These are phyloP conservation scores for Apodemia zela DNA, from an alignment of 2,888 invertebrate genomes.

Conservation along the genomic window DNA sequence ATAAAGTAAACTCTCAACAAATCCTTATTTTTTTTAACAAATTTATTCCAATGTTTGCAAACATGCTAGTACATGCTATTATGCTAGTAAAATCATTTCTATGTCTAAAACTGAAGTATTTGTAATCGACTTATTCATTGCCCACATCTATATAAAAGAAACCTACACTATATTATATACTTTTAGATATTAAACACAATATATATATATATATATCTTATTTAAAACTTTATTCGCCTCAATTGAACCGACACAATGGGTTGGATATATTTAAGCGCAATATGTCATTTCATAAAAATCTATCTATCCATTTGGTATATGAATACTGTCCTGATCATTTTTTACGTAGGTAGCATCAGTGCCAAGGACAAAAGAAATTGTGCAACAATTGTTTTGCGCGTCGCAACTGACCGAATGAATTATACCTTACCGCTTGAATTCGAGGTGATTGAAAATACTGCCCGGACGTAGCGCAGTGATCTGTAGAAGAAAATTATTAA, in stretches of 20 bases:
- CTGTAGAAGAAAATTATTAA: neutral
- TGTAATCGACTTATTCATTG: too few species aligned
- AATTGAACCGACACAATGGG: slow-evolving; percentile 11
- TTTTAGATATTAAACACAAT: neutral
- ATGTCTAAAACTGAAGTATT: too few species aligned
- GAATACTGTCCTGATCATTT: slow-evolving; percentile 67
- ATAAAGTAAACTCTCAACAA: too few species aligned
- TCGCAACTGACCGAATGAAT: slow-evolving; percentile 1
- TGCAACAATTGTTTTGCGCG: slow-evolving; percentile 20
- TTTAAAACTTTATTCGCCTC: slow-evolving; percentile 18
- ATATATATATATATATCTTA: too few species aligned
- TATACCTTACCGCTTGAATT: slow-evolving; percentile 15
- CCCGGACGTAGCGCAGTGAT: neutral
- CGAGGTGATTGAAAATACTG: slow-evolving; percentile 15
- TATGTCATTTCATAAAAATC: slow-evolving; percentile 49
- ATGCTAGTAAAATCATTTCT: too few species aligned
- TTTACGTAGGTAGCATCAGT: slow-evolving; percentile 22
- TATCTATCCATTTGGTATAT: slow-evolving; percentile 70
- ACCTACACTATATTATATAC: neutral
- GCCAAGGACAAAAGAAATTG: slow-evolving; percentile 17
- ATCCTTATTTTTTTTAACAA: too few species aligned
- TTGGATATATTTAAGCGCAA: slow-evolving; percentile 27
- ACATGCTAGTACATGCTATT: too few species aligned
- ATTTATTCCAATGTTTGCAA: too few species aligned
- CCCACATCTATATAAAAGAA: neutral